A percentile compares a stretch with the other conserved stretches of the same genome.
Conservation (phyloP, 35 echinoderm and acorn worm species). For the Nesometra sesokonis region DNA sequence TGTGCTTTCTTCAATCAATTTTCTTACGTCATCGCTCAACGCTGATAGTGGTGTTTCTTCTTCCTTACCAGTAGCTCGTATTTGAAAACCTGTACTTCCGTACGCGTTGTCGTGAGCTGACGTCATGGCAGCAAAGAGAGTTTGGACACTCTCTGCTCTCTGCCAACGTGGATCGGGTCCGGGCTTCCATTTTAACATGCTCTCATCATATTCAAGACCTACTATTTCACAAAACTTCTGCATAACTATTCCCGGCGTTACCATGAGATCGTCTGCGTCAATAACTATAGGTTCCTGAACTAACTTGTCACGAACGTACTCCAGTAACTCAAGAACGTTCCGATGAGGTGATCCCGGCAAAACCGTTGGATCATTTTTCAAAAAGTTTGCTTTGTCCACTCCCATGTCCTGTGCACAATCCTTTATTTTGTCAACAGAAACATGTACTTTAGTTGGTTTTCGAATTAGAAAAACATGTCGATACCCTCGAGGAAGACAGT, state of each 20-base stretch:
- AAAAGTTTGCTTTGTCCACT: not conserved
- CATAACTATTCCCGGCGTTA: conserved; percentile 36
- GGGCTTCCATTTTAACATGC: conserved; percentile 52
- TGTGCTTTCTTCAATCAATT: not conserved
- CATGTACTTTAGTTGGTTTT: conserved; percentile 1
- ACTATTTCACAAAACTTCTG: conserved; percentile 41
- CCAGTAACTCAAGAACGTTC: not conserved
- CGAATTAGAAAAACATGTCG: conserved; percentile 34
- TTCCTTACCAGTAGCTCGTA: not conserved
- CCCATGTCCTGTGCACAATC: not conserved
- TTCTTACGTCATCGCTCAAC: not conserved
- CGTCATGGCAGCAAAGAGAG: not conserved
- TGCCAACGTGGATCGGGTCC: not conserved
- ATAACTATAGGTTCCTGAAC: conserved; percentile 44
- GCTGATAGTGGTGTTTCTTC: not conserved
- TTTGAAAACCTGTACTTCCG: not conserved
- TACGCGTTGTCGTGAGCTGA: not conserved
- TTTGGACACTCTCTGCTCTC: not conserved
- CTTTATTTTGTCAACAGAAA: not conserved
- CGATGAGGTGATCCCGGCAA: not conserved
- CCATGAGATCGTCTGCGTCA: conserved; percentile 53
- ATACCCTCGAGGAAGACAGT: conserved; percentile 22
- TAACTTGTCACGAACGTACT: conserved; percentile 6
- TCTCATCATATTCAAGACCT: conserved; percentile 40
- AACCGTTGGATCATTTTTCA: not conserved